Base-by-base conservation (phyloP, 1,140 invertebrate species). In the Leptonema lineaticorne region DNA sequence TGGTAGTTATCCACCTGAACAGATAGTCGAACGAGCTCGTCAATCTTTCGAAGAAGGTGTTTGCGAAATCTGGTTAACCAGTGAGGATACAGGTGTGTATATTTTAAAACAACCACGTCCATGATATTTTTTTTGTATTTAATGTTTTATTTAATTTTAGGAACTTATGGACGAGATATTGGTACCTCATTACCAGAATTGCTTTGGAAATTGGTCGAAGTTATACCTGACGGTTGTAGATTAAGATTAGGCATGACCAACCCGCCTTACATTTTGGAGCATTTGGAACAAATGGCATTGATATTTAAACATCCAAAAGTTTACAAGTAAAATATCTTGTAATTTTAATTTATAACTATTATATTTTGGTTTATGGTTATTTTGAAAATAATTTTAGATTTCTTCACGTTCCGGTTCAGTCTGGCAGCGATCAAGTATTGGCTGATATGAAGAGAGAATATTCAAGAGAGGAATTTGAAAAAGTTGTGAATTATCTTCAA, bases 361-460 rank as follows among this genome's bases (percentile, higher is more conserved):
- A 24, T 28, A 14, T 9, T 3, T 41, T 14, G 11, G 37, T 16
- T 41, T 4, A 41, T 9, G 11, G 9, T 11, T 11, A 37, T 37
- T 29, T 3, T 26, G 7, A 37, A 24, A 37, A 41, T 9, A 24
- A 18, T 41, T 72, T 0, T 67, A 85, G 92, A 62, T 99, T 99
- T 77, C 86, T 99, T 0, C 97, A 99, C 79, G 90, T 99, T 22
- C 97, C 97, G 0, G 96, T 99, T 0, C 97, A 99, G 81, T 94
- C 94, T 9, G 97, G 94, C 1, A 97, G 94, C 75, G 94, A 99
- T 83, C 85, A 89, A 62, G 96, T 99, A 8, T 80, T 99, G 1
- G 85, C 85, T 0, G 96, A 98, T 73, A 99, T 99, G 97, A 97
- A 95, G 77, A 81, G 97, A 70, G 96, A 99, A 78, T 99, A 99